Evolutionary conservation across 2,797 vertebrate species (phyloP).

Genomic region (Siniperca scherzeri): DNA sequence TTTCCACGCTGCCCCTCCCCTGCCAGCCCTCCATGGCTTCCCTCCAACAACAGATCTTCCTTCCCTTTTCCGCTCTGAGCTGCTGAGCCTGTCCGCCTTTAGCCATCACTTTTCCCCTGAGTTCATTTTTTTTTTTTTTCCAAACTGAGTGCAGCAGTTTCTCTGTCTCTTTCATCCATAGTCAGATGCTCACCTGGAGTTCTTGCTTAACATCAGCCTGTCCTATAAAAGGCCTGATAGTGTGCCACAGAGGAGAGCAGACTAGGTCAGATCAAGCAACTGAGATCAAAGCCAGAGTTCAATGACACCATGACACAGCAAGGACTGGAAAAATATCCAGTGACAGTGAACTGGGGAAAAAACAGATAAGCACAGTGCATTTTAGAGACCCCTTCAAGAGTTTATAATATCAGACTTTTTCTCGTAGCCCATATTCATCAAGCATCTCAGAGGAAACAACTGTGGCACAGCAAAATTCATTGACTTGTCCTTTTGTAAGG

Average conservation of each 20-base stretch:
- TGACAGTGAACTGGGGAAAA: not conserved
- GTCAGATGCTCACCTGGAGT: constrained; percentile 37
- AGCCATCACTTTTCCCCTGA: constrained; percentile 38
- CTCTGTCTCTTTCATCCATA: constrained; percentile 45
- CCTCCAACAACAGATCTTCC: constrained; percentile 45
- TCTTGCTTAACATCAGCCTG: constrained; percentile 20
- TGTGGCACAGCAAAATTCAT: not conserved
- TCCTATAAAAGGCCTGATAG: constrained; percentile 10
- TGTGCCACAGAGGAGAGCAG: constrained; percentile 11
- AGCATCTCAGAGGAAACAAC: constrained; percentile 38
- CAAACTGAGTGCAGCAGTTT: constrained; percentile 27
- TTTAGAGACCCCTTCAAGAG: not conserved
- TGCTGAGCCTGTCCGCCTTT: constrained; percentile 51
- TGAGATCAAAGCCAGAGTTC: constrained; percentile 11
- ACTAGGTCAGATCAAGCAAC: constrained; percentile 10
- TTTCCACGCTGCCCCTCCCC: constrained; percentile 43
- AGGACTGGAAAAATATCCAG: constrained; percentile 9
- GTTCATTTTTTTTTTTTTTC: constrained; percentile 30
- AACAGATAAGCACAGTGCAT: not conserved
- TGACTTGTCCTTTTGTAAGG: not conserved
- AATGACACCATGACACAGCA: not conserved
- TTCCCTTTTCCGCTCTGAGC: constrained; percentile 46
- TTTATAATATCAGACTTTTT: not conserved
- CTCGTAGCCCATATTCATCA: constrained; percentile 28
- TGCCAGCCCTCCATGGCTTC: constrained; percentile 42